Conservation (phyloP, 2,888 invertebrate genomes). For the Barypeithes pellucidus region DNA sequence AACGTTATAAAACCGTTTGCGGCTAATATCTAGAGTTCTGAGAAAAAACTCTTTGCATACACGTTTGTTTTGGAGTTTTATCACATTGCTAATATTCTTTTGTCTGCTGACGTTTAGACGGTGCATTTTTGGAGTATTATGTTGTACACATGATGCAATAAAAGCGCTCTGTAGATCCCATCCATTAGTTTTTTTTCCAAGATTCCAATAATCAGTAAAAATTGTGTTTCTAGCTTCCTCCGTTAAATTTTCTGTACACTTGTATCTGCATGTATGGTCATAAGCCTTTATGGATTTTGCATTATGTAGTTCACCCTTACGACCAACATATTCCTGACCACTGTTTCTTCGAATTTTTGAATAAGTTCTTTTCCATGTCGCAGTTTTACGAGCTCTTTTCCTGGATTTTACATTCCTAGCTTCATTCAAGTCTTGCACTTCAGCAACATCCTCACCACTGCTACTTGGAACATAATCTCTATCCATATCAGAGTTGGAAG, state of each 20-base stretch:
- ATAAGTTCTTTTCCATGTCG: background rate
- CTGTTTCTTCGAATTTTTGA: background rate
- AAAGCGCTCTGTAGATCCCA: slow-evolving; percentile 27
- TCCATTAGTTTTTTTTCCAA: background rate
- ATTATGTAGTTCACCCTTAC: background rate
- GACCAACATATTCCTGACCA: background rate
- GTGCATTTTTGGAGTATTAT: background rate
- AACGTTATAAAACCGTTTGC: slow-evolving; percentile 4
- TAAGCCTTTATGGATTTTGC: background rate
- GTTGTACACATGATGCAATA: slow-evolving; percentile 12
- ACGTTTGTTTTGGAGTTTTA: slow-evolving; percentile 5
- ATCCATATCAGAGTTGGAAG: background rate
- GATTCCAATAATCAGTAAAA: slow-evolving; percentile 8
- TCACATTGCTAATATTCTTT: slow-evolving; percentile 5
- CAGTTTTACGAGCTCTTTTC: background rate
- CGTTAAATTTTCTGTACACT: background rate
- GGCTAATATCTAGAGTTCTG: background rate
- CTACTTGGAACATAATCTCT: background rate
- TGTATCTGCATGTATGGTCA: slow-evolving; percentile 11
- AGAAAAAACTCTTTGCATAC: slow-evolving; percentile 20
- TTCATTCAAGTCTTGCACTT: background rate
- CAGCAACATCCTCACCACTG: background rate
- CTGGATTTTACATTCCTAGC: background rate
- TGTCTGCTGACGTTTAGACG: background rate
- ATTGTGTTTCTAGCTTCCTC: background rate